Percentiles rank a stretch among this genome's conserved stretches.
Conservation (phyloP, 2,113 vertebrate genomes). For the Hemibagrus wyckioides region DNA sequence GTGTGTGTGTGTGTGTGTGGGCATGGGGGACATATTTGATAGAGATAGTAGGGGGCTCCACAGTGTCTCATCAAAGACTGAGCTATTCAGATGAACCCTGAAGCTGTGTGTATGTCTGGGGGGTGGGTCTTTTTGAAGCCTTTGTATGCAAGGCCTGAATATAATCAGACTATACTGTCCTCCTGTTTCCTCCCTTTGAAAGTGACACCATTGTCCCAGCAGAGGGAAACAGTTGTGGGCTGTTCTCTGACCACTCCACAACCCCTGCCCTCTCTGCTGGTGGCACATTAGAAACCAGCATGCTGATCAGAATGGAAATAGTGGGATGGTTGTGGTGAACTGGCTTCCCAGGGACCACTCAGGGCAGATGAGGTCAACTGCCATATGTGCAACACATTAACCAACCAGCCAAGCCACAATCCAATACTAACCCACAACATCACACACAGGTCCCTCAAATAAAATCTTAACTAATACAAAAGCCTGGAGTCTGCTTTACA, state of each 20-base stretch:
- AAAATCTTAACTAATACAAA: not conserved
- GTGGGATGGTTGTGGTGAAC: not conserved
- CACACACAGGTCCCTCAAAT: not conserved
- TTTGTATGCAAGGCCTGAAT: conserved; percentile 52
- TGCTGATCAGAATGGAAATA: conserved; percentile 30
- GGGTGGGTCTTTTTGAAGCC: conserved; percentile 43
- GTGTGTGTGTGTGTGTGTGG: conserved; percentile 12
- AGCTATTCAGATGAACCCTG: conserved; percentile 34
- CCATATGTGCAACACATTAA: not conserved
- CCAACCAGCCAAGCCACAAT: not conserved
- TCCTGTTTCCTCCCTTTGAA: conserved; percentile 50
- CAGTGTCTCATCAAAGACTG: conserved; percentile 38
- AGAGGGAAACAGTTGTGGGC: conserved; percentile 31
- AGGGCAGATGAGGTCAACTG: conserved; percentile 12
- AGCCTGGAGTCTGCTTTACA: not conserved
- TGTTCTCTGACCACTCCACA: conserved; percentile 40
- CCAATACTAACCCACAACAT: not conserved
- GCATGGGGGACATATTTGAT: not conserved
- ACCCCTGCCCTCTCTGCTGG: conserved; percentile 37
- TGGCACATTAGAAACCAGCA: conserved; percentile 30
- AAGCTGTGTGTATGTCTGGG: conserved; percentile 27
- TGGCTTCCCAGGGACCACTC: not conserved
- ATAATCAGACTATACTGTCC: conserved; percentile 46
- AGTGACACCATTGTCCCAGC: conserved; percentile 43
- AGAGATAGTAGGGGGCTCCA: conserved; percentile 38